phyloP scores from a whole-genome alignment of 2,113 vertebrate genomes.

The Verasper variegatus region DNA sequence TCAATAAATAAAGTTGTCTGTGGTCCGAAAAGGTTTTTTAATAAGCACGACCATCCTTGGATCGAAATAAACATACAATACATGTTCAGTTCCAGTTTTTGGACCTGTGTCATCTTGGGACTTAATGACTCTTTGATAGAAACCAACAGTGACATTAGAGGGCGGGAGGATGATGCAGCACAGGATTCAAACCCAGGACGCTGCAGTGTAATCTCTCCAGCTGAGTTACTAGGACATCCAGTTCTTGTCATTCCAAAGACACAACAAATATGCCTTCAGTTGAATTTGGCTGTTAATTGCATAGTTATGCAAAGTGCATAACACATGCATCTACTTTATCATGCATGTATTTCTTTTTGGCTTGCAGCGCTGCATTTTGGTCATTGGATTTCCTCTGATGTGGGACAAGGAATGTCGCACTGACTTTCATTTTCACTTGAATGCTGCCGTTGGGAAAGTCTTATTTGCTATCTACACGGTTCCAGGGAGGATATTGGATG shows the following conservation, averaged over 20 bases:
- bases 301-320: background rate
- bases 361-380: background rate
- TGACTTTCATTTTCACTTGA: background rate
- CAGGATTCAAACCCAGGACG: background rate
- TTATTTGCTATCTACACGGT: background rate
- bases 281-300: background rate
- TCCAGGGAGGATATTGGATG: background rate
- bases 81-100: background rate
- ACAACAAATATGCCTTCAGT: background rate
- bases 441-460: background rate
- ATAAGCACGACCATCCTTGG: no score
- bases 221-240: background rate
- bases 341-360: conserved; percentile 9
- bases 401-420: background rate
- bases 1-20: no score
- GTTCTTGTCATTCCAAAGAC: background rate
- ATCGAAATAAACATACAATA: no score
- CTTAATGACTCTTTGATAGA: background rate
- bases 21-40: no score
- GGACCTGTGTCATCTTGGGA: no score
- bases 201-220: background rate
- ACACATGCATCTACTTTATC: background rate
- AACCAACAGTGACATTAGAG: background rate
- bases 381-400: background rate
- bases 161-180: background rate